Percentiles rank a stretch among this genome's conserved stretches.
Conservation (phyloP, 2,113 vertebrate genomes). For the Scomber scombrus region DNA sequence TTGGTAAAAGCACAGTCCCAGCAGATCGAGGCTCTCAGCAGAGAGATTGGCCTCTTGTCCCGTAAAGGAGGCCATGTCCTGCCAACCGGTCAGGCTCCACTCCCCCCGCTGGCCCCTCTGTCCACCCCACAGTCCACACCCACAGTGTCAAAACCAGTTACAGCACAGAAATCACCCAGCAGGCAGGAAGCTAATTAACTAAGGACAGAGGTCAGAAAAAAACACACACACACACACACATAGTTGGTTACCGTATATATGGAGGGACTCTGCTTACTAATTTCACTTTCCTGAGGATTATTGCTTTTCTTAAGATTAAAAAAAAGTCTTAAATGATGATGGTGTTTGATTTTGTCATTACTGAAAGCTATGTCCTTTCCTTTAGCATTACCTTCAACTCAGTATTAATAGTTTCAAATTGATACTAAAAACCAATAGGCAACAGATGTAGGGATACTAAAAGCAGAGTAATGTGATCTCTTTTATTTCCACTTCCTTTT, state of each 20-base stretch:
- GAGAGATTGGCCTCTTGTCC: conserved; percentile 83
- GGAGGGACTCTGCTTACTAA: not conserved
- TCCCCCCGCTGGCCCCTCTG: conserved; percentile 14
- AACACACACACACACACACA: too few relatives aligned
- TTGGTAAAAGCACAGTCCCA: conserved; percentile 72
- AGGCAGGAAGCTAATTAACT: not conserved
- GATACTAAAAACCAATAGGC: too few relatives aligned
- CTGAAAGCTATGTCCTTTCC: not conserved
- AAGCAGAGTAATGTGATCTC: too few relatives aligned
- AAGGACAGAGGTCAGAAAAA: not conserved
- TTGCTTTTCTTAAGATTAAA: not conserved
- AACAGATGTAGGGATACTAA: too few relatives aligned
- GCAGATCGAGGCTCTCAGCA: conserved; percentile 76
- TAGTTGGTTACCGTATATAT: not conserved
- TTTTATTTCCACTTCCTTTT: too few relatives aligned
- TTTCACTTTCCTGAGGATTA: not conserved
- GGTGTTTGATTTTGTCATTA: not conserved
- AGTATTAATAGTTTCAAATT: too few relatives aligned
- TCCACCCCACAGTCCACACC: not conserved
- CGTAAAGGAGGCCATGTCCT: conserved; percentile 82
- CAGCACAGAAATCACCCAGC: conserved; percentile 4
- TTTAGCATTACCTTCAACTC: too few relatives aligned
- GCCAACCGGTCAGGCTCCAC: conserved; percentile 67
- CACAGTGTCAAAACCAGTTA: not conserved
- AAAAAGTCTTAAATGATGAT: not conserved